phyloP scores from a whole-genome alignment of 2,888 invertebrate species.

The Lampropteryx suffumata region DNA sequence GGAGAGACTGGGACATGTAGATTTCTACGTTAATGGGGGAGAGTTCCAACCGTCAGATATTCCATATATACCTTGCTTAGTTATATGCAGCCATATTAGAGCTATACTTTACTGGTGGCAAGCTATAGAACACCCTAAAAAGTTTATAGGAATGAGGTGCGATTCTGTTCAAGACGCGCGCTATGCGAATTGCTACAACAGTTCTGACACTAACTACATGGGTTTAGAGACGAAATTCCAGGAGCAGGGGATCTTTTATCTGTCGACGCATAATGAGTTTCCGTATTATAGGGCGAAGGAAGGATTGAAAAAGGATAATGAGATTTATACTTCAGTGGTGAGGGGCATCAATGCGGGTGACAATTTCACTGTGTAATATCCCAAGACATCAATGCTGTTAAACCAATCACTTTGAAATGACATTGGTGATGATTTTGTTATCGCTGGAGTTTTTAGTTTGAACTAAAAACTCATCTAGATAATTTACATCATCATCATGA shows the following conservation, averaged over 20 bases:
- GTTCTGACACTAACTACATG: slow-evolving; percentile 54
- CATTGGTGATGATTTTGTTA: no score
- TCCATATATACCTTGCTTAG: slow-evolving; percentile 62
- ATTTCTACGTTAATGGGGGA: slow-evolving; percentile 71
- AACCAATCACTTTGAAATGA: no score
- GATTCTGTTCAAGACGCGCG: slow-evolving; percentile 66
- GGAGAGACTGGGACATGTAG: slow-evolving; percentile 64
- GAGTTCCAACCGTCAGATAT: slow-evolving; percentile 71
- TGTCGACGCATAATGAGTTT: slow-evolving; percentile 64
- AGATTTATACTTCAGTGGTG: slow-evolving; percentile 56
- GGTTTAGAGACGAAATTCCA: slow-evolving; percentile 62
- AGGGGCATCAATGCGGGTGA: slow-evolving; percentile 59
- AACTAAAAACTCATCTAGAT: no score
- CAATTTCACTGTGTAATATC: slow-evolving; percentile 47
- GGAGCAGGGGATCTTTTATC: slow-evolving; percentile 63
- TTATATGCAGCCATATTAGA: slow-evolving; percentile 65
- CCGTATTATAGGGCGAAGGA: slow-evolving; percentile 67
- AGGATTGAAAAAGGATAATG: slow-evolving; percentile 63
- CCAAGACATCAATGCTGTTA: no score
- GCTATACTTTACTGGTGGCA: slow-evolving; percentile 70
- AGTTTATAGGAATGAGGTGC: slow-evolving; percentile 65
- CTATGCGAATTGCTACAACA: slow-evolving; percentile 63
- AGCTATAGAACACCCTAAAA: slow-evolving; percentile 67
- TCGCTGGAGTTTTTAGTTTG: no score
- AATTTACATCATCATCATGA: no score